Percentiles rank a stretch among this genome's conserved stretches.
These are phyloP conservation scores for Siniperca undulata DNA, from an alignment of 2,797 vertebrate species.

Conservation along the genomic window DNA sequence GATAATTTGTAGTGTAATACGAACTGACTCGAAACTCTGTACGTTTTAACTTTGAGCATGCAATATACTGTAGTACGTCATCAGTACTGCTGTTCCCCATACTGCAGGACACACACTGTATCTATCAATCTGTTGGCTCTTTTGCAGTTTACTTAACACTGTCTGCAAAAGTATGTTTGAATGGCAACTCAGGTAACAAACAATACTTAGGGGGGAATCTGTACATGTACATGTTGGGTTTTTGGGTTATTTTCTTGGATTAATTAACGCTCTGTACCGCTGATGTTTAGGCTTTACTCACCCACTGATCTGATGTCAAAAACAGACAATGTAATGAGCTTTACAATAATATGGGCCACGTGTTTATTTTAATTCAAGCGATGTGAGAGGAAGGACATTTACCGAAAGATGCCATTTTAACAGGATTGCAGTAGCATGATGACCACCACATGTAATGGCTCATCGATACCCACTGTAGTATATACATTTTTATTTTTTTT, in stretches of 20 bases:
- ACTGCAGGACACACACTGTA: slow-evolving; percentile 64
- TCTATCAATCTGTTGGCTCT: slow-evolving; percentile 58
- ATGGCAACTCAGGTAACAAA: slow-evolving; percentile 82
- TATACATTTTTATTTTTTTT: background rate
- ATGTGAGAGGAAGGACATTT: slow-evolving; percentile 27
- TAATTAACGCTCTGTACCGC: slow-evolving; percentile 26
- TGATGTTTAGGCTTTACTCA: slow-evolving; percentile 24
- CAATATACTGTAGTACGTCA: slow-evolving; percentile 58
- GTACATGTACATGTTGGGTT: slow-evolving; percentile 43
- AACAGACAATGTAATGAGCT: slow-evolving; percentile 34
- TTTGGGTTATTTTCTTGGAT: slow-evolving; percentile 47
- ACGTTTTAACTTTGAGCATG: slow-evolving; percentile 43
- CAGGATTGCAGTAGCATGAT: slow-evolving; percentile 42
- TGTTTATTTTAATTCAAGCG: slow-evolving; percentile 36
- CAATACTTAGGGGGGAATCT: slow-evolving; percentile 57
- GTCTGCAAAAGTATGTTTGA: slow-evolving; percentile 74
- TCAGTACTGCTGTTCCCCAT: slow-evolving; percentile 49
- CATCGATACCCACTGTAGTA: slow-evolving; percentile 31
- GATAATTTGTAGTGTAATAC: slow-evolving; percentile 30
- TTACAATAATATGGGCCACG: slow-evolving; percentile 31
- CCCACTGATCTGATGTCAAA: slow-evolving; percentile 52
- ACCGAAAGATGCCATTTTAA: slow-evolving; percentile 31
- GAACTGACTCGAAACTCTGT: slow-evolving; percentile 36
- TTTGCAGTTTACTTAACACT: slow-evolving; percentile 72
- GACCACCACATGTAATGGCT: slow-evolving; percentile 18